Evolutionary conservation across 30 jellyfish, hydroid and myxozoan genomes (phyloP).

Genomic region (Turritopsis dohrnii): DNA sequence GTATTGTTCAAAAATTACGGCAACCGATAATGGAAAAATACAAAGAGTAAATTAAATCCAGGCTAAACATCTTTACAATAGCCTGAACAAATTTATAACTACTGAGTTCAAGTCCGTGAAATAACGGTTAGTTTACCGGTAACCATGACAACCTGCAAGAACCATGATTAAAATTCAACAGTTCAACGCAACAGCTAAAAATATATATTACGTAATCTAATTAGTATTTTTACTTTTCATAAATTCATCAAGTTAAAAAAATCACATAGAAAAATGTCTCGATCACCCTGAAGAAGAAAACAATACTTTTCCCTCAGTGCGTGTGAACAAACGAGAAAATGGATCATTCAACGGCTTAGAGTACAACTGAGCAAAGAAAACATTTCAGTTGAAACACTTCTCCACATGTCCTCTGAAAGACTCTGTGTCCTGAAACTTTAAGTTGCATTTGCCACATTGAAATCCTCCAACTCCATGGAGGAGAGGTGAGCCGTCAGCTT

Average conservation of each 20-base stretch:
- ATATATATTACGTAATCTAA: background rate
- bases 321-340: too few species aligned
- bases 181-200: background rate
- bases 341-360: too few species aligned
- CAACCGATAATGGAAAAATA: background rate
- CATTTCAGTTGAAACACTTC: slow-evolving; percentile 56
- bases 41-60: background rate
- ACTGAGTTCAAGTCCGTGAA: background rate
- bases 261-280: background rate
- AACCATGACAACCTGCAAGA: background rate
- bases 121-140: too few species aligned
- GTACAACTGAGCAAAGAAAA: too few species aligned
- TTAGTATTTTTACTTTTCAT: background rate
- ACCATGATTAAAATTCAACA: background rate
- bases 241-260: background rate
- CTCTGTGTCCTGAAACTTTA: slow-evolving; percentile 67
- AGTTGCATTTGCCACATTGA: slow-evolving; percentile 80
- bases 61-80: background rate
- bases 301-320: too few species aligned
- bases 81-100: background rate
- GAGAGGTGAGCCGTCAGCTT: slow-evolving; percentile 3
- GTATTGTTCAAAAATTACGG: background rate
- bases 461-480: slow-evolving; percentile 30
- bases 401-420: slow-evolving; percentile 91
- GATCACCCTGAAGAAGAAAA: too few species aligned